Evolutionary conservation across 2,797 vertebrate genomes (phyloP).

Genomic region (Todus mexicanus): DNA sequence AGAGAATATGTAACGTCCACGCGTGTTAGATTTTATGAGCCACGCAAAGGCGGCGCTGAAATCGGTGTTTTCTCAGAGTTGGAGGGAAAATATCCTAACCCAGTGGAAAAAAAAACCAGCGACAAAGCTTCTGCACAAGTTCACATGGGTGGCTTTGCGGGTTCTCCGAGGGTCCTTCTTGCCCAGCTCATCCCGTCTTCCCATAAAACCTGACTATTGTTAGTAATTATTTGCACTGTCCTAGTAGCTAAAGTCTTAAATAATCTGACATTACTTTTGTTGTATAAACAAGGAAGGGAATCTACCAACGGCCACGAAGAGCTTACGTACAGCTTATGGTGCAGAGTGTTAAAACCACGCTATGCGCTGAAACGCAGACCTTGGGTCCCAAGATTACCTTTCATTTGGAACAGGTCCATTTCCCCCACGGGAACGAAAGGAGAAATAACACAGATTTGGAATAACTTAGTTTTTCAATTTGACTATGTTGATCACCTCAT

Average conservation of each 20-base stretch:
- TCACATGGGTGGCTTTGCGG: neutral
- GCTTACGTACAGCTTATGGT: neutral
- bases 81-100: neutral
- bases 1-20: neutral
- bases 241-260: neutral
- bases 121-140: neutral
- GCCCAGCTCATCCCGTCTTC: neutral
- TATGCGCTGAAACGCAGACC: neutral
- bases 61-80: neutral
- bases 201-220: neutral
- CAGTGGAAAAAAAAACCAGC: neutral
- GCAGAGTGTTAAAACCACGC: neutral
- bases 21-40: neutral
- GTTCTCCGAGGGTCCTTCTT: neutral
- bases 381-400: slow-evolving; percentile 56
- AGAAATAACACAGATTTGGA: slow-evolving; percentile 43
- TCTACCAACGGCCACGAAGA: neutral
- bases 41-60: neutral
- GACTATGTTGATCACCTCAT: slow-evolving; percentile 52
- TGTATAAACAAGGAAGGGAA: slow-evolving; percentile 2
- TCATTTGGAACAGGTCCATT: slow-evolving; percentile 45
- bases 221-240: neutral
- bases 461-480: slow-evolving; percentile 34
- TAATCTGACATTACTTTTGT: neutral
- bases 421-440: slow-evolving; percentile 3